Base-by-base conservation (phyloP, 1,140 invertebrate species). In the Diachasmimorpha longicaudata region DNA sequence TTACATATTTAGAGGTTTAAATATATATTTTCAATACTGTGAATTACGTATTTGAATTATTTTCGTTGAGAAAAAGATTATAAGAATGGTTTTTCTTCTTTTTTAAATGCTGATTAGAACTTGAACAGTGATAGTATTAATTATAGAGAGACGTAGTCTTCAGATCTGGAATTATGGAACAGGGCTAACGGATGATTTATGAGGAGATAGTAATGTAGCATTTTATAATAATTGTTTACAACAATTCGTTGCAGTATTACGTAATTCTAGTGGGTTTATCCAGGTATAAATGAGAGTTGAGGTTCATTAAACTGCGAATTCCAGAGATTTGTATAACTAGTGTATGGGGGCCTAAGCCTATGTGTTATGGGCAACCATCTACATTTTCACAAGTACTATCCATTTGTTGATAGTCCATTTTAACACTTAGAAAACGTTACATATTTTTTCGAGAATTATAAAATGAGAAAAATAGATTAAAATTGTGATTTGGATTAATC, bases 181-280 rank as follows among this genome's bases (percentile, higher is more conserved):
- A n/a, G 16, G 48, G 6, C 14, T 52, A 52, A 52, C 11, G 10
- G 44, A 46, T 52, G n/a, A 52, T 42, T 42, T 42, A 42, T 42
- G 3, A 42, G 39, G 9, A 42, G 42, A 70, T 72, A 72, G 77
- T 67, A 13, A 67, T 36, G 69, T 78, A 75, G 77, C 58, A 68
- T 78, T 78, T 78, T 78, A 75, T 75, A 75, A 78, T 75, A 42
- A 75, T 78, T 71, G 72, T 78, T 78, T 75, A 77, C 63, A 78
- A 78, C 69, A 8, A 37, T 78, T 52, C 69, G 72, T 78, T 78
- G 77, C 77, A 78, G 77, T 78, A 78, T 78, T 78, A 74, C 52
- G 63, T 73, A 77, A 48, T 19, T 25, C 19, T 77, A 77, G 75
- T 31, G 23, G 55, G 25, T 52, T 77, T 23, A 73, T 70, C 44